phyloP scores from a whole-genome alignment of 2,888 invertebrate genomes.

The Drosophila anceps region DNA sequence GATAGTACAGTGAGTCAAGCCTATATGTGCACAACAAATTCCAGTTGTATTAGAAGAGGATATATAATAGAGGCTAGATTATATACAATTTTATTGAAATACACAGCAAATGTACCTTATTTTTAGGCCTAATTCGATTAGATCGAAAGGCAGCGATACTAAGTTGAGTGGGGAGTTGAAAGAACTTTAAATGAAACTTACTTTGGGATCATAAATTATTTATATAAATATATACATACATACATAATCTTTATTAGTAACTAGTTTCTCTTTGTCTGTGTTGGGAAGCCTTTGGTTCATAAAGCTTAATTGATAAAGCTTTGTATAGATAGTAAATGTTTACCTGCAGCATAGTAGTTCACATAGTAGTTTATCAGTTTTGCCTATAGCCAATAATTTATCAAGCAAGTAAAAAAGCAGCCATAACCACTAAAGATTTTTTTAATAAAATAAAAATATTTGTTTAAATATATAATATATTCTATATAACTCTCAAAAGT shows the following conservation, averaged over 20 bases:
- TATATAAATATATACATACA: not conserved
- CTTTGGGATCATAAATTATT: not conserved
- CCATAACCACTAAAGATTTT: no score
- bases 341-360: no score
- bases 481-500: not conserved
- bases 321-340: not conserved
- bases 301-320: not conserved
- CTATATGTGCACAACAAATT: not conserved
- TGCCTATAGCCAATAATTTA: not conserved
- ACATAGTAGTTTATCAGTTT: not conserved
- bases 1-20: slow-evolving; percentile 36
- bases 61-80: slow-evolving; percentile 1
- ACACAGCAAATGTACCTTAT: not conserved
- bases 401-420: no score
- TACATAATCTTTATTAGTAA: not conserved
- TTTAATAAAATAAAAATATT: not conserved
- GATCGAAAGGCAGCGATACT: not conserved
- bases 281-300: not conserved
- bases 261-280: not conserved
- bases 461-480: no score
- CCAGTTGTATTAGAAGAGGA: slow-evolving; percentile 9
- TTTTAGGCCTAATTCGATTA: not conserved
- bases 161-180: not conserved
- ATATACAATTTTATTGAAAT: not conserved
- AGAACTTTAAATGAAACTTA: not conserved